These are phyloP conservation scores for Gambusia holbrooki DNA, from an alignment of 2,113 vertebrate species.

Conservation along the genomic window DNA sequence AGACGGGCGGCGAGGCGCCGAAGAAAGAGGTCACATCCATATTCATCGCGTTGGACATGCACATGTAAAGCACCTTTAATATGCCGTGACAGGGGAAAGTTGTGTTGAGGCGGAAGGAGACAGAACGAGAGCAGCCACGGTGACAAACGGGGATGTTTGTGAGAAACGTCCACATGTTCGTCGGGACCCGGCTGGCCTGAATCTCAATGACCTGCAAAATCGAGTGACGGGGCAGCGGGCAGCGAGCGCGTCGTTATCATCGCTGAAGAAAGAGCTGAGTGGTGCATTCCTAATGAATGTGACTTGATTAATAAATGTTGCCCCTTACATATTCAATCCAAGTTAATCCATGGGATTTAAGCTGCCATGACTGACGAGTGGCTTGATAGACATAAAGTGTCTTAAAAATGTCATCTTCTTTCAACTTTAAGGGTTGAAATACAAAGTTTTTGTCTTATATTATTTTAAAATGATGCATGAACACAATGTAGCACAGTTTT, in stretches of 20 bases:
- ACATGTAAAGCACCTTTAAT: slow-evolving; percentile 98
- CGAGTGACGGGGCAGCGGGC: slow-evolving; percentile 5
- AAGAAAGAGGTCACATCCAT: slow-evolving; percentile 99
- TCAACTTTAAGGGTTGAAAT: background rate
- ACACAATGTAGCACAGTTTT: too few relatives aligned
- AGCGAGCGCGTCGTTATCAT: background rate
- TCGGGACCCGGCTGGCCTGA: slow-evolving; percentile 24
- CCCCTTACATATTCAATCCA: background rate
- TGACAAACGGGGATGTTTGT: slow-evolving; percentile 56
- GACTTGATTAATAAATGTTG: background rate
- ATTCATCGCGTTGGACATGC: slow-evolving; percentile 98
- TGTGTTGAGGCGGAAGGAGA: slow-evolving; percentile 82
- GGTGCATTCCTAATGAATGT: background rate
- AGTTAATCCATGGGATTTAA: background rate
- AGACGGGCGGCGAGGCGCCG: slow-evolving; percentile 84
- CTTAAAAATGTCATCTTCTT: background rate
- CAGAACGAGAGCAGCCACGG: slow-evolving; percentile 30
- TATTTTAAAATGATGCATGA: too few relatives aligned
- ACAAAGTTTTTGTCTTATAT: background rate
- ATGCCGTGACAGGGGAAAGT: slow-evolving; percentile 92
- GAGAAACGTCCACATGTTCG: slow-evolving; percentile 65
- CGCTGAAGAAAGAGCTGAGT: background rate
- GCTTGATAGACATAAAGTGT: background rate
- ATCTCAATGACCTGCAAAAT: slow-evolving; percentile 45
- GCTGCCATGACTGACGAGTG: background rate